These are phyloP conservation scores for Drosophila hamatofila DNA, from an alignment of 2,888 invertebrate species.

Conservation along the genomic window DNA sequence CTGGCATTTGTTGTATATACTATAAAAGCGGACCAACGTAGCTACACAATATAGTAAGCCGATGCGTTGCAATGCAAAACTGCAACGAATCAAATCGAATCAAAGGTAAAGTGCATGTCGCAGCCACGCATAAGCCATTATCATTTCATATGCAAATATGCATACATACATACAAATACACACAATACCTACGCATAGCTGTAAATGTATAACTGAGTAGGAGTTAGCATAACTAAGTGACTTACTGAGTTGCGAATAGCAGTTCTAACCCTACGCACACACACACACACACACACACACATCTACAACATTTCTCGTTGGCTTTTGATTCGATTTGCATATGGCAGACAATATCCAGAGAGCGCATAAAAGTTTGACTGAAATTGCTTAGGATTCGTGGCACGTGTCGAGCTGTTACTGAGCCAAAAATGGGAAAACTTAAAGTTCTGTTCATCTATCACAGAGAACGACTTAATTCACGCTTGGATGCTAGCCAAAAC, in stretches of 20 bases:
- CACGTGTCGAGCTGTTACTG: slow-evolving; percentile 33
- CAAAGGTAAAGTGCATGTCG: slow-evolving; percentile 5
- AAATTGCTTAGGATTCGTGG: slow-evolving; percentile 17
- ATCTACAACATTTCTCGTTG: slow-evolving; percentile 4
- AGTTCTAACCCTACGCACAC: not conserved
- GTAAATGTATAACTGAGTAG: not conserved
- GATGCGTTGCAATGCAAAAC: not conserved
- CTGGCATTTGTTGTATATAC: too few species aligned
- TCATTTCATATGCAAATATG: slow-evolving; percentile 10
- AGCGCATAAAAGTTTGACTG: slow-evolving; percentile 6
- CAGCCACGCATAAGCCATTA: slow-evolving; percentile 5
- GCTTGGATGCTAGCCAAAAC: not conserved
- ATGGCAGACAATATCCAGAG: slow-evolving; percentile 8
- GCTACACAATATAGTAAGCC: not conserved
- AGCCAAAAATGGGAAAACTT: slow-evolving; percentile 19
- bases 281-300: not conserved
- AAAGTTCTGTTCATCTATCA: slow-evolving; percentile 40
- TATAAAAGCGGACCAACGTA: too few species aligned
- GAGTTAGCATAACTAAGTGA: slow-evolving; percentile 17
- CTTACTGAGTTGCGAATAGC: slow-evolving; percentile 13
- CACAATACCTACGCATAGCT: not conserved
- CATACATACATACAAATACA: not conserved
- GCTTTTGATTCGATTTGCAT: slow-evolving; percentile 47
- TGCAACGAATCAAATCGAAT: not conserved
- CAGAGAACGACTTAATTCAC: slow-evolving; percentile 27